Percentiles rank a stretch among this genome's conserved stretches.
Evolutionary conservation across 92 coral and sea anemone species (phyloP).

Genomic region (Metridium senile): DNA sequence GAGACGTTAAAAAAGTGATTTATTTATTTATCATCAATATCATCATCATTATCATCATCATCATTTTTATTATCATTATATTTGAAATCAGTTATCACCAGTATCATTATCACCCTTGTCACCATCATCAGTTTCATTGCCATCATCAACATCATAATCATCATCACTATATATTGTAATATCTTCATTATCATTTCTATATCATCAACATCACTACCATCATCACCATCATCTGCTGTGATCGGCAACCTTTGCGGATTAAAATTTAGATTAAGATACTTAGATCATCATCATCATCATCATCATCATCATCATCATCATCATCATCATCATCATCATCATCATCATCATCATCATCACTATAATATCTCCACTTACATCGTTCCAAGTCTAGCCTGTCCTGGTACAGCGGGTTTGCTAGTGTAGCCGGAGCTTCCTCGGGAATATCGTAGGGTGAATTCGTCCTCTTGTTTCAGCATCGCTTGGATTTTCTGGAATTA

Average conservation of each 20-base stretch:
- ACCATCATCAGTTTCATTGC: not conserved
- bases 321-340: not conserved
- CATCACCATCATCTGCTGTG: not conserved
- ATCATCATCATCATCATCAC: not conserved
- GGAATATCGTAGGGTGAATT: conserved; percentile 2
- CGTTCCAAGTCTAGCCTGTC: not conserved
- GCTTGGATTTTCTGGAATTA: conserved; percentile 72
- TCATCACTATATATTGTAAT: not conserved
- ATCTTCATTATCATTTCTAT: not conserved
- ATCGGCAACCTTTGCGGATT: not conserved
- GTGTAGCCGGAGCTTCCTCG: not conserved
- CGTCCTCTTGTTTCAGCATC: conserved; percentile 66
- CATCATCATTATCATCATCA: not conserved
- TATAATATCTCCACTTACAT: not conserved
- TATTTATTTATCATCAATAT: not conserved
- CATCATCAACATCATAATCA: not conserved
- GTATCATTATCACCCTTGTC: not conserved
- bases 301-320: not conserved
- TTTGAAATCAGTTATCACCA: not conserved
- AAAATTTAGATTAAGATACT: not conserved
- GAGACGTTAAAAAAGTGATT: too few species aligned
- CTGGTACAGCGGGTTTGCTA: conserved; percentile 8
- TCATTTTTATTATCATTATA: too few species aligned
- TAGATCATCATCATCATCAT: not conserved
- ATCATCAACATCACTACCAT: not conserved